Evolutionary conservation across 2,888 invertebrate species (phyloP), one percentile per base, ranked within the genome.

Genomic region (Dryocosmus kuriphilus): DNA sequence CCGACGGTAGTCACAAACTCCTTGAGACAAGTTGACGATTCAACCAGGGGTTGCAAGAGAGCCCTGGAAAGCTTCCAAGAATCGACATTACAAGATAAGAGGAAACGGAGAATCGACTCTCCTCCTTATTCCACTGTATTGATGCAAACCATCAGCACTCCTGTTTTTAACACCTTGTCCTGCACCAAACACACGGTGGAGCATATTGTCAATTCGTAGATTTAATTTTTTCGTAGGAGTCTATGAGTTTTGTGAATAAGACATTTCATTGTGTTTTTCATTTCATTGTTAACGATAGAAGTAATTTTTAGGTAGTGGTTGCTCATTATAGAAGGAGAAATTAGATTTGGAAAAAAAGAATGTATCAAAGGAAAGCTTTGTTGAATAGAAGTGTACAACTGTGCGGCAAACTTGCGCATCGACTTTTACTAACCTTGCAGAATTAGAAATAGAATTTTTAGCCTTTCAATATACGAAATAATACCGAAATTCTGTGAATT

Each of bases 121-220:
- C 77, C 80, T 8, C 75, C 84, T 38, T 78, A 77, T 35, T 83
- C 79, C 35, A 79, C 86, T 27, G 80, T 85, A 76, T 81, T 85
- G 19, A 79, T 84, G 71, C 88, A 88, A 46, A 71, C 71, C 11
- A 71, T 71, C 11, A 30, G 51, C 9, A 11, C 51, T 19, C 71
- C 71, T 32, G 30, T 32, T 71, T 71, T 71, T 19, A 30, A 5
- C 4, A n/a, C 51, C 11, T 46, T 71, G n/a, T 30, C 71, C 51
- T 90, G 90, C 71, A 90, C 90, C 22, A 90, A 91, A 73, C 90
- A 91, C 79, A 90, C 91, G 22, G 91, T 91, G 9, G 91, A 91
- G 5, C 86, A 87, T 77, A 91, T 91, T 65, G 91, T 91, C n/a
- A 91, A 91, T 81, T 91, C 90, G 38, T 91, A 89, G 83, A 75